Evolutionary conservation across 2,113 vertebrate genomes (phyloP).

Genomic region (Rhynchomys soricoides): DNA sequence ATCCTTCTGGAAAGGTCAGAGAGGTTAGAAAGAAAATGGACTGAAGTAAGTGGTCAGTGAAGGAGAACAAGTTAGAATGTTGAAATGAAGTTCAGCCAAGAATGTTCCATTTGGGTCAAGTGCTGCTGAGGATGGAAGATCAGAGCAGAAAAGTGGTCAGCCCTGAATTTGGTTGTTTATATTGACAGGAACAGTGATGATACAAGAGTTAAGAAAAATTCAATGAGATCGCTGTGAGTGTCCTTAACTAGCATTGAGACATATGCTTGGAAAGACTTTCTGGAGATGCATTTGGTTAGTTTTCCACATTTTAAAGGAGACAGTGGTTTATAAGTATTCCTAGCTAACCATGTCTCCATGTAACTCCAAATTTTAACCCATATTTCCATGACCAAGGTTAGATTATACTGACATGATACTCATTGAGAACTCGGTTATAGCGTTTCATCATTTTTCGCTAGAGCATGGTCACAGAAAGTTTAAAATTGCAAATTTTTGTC

Average conservation of each 20-base stretch:
- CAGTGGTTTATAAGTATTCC: neutral
- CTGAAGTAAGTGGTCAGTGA: neutral
- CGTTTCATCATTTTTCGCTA: neutral
- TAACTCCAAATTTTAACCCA: neutral
- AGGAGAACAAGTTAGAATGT: neutral
- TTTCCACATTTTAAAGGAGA: neutral
- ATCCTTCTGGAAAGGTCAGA: neutral
- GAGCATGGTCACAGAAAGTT: neutral
- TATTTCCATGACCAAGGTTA: neutral
- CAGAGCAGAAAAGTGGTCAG: neutral
- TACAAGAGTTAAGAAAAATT: neutral
- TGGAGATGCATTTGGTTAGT: neutral
- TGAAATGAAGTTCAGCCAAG: neutral
- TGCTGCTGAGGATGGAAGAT: neutral
- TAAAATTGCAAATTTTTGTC: neutral
- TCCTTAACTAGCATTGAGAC: neutral
- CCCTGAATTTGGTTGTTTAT: neutral
- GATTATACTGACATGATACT: neutral
- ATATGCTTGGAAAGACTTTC: neutral
- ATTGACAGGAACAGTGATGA: neutral
- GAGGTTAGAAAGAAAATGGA: no score
- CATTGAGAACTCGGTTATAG: neutral
- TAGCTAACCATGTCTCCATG: neutral
- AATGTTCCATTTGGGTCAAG: neutral
- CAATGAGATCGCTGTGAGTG: neutral